Evolutionary conservation across 2,888 invertebrate species (phyloP).

Genomic region (Pachycephus smyrnensis): DNA sequence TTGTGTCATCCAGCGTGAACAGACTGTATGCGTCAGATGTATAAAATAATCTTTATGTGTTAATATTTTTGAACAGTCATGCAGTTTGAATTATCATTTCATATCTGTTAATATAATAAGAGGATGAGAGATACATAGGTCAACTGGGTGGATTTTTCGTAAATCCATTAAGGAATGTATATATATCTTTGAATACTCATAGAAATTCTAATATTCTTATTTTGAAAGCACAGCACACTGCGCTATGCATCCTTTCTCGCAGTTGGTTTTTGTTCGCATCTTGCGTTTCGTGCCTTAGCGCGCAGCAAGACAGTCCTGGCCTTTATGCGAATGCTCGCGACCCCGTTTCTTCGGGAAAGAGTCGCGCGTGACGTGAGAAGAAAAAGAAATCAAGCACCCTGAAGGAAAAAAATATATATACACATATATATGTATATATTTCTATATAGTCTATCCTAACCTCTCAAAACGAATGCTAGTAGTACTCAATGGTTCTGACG

Average conservation of each 20-base stretch:
- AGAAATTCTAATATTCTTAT: neutral
- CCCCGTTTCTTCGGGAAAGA: neutral
- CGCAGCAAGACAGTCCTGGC: neutral
- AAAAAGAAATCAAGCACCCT: neutral
- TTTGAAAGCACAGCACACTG: neutral
- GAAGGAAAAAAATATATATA: neutral
- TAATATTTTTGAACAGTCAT: neutral
- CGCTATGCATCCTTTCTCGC: neutral
- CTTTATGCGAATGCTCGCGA: neutral
- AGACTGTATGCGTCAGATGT: neutral
- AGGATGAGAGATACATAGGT: neutral
- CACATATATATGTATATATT: neutral
- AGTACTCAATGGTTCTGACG: conserved; percentile 4
- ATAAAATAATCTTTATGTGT: neutral
- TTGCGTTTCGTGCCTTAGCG: neutral
- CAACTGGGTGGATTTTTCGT: neutral
- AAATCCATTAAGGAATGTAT: neutral
- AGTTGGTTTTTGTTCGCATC: neutral
- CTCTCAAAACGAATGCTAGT: neutral
- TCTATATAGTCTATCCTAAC: neutral
- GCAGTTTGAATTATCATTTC: neutral
- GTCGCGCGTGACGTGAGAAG: neutral
- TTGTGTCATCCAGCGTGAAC: neutral
- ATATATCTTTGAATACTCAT: neutral
- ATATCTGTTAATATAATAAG: neutral